Evolutionary conservation across 2,888 invertebrate species (phyloP).

Genomic region (Coelopa pilipes): DNA sequence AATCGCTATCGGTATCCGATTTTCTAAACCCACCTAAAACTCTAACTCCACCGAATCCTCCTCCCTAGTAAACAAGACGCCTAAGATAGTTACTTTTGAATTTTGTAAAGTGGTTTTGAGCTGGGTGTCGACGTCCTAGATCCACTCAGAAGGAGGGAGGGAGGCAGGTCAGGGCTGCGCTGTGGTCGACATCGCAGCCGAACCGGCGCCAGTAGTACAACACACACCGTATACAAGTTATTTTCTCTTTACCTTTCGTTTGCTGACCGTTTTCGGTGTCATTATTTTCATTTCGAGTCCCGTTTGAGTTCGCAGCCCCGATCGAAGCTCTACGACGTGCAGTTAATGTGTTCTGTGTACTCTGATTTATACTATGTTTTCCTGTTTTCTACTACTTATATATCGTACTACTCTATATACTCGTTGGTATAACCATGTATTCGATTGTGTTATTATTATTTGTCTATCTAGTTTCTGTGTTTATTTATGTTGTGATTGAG

Average conservation of each 20-base stretch:
- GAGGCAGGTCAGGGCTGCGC: no score
- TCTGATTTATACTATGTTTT: slow-evolving; percentile 38
- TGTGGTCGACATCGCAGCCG: no score
- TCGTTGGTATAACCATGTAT: slow-evolving; percentile 11
- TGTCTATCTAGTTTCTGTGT: slow-evolving; percentile 24
- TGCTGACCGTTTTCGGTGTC: no score
- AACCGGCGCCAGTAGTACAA: background rate
- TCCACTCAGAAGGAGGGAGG: no score
- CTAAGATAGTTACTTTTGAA: slow-evolving; percentile 47
- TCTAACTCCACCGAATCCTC: background rate
- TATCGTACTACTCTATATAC: slow-evolving; percentile 19
- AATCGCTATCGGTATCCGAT: no score
- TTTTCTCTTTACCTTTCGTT: slow-evolving; percentile 34
- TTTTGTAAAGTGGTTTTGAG: slow-evolving; percentile 60
- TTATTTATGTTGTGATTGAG: slow-evolving; percentile 14
- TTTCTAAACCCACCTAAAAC: background rate
- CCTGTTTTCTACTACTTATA: background rate
- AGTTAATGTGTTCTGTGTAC: slow-evolving; percentile 51
- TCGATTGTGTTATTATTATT: background rate
- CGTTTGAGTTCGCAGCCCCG: slow-evolving; percentile 46
- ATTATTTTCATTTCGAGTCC: slow-evolving; percentile 44
- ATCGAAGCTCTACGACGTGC: slow-evolving; percentile 66
- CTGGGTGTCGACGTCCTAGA: slow-evolving; percentile 52
- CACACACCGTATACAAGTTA: slow-evolving; percentile 1
- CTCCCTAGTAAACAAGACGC: background rate